phyloP scores from a whole-genome alignment of 1,140 invertebrate genomes.

The Neuroterus valhalla region DNA sequence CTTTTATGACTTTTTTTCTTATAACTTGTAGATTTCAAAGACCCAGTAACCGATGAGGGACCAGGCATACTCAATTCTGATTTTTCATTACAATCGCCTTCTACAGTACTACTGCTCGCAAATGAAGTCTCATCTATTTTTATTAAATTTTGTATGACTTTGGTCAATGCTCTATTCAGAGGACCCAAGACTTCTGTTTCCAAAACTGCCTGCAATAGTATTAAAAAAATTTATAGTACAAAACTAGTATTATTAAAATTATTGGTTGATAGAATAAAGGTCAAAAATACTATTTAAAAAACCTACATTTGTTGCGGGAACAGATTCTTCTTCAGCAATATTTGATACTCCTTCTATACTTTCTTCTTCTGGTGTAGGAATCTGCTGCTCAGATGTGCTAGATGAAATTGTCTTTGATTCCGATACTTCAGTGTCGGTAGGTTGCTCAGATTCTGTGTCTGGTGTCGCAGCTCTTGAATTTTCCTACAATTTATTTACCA shows the following conservation, averaged over 20 bases:
- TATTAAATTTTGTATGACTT: constrained; percentile 69
- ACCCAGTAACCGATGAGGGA: background rate
- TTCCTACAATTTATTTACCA: constrained; percentile 57
- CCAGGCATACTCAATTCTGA: background rate
- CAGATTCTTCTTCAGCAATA: constrained; percentile 40
- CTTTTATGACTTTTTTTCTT: background rate
- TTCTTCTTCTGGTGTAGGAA: constrained; percentile 65
- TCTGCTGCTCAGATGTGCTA: constrained; percentile 67
- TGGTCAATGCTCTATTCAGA: constrained; percentile 67
- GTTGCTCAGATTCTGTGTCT: constrained; percentile 75
- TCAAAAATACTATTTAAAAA: constrained; percentile 5
- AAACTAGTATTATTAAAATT: background rate
- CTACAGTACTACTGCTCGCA: constrained; percentile 20
- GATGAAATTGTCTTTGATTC: constrained; percentile 65
- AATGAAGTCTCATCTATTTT: constrained; percentile 54
- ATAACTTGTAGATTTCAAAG: background rate
- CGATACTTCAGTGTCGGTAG: constrained; percentile 69
- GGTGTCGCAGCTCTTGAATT: constrained; percentile 71
- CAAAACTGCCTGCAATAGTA: constrained; percentile 37
- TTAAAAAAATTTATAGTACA: background rate
- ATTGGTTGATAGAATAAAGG: background rate
- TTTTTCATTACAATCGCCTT: constrained; percentile 10
- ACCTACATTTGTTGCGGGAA: constrained; percentile 46
- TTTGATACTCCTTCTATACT: constrained; percentile 66
- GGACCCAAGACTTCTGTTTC: constrained; percentile 53